Conservation (phyloP, 2,888 invertebrate genomes). For the Dorcus parallelipipedus region DNA sequence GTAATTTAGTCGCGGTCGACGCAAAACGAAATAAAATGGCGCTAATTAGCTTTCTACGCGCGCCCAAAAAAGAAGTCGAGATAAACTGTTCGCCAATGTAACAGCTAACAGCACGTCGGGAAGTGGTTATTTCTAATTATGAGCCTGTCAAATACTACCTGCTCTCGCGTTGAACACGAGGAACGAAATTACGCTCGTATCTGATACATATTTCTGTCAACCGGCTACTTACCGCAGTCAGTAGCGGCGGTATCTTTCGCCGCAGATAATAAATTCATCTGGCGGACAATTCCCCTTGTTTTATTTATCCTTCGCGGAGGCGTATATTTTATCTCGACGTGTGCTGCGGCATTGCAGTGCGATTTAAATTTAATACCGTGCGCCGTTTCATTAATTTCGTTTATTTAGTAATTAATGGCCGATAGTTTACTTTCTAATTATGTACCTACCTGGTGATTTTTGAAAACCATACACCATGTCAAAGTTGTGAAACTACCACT, state of each 20-base stretch:
- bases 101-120: neutral
- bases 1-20: too few relatives aligned
- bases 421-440: too few relatives aligned
- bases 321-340: neutral
- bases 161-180: constrained; percentile 13
- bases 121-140: constrained; percentile 19
- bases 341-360: neutral
- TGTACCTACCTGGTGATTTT: too few relatives aligned
- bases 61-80: neutral
- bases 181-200: constrained; percentile 11
- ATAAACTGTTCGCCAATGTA: neutral
- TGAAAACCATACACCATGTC: too few relatives aligned
- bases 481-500: too few relatives aligned
- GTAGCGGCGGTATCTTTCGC: constrained; percentile 18
- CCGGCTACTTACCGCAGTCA: constrained; percentile 16
- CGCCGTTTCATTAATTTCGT: neutral
- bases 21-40: too few relatives aligned
- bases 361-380: neutral
- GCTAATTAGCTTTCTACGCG: neutral
- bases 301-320: constrained; percentile 12
- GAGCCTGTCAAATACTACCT: constrained; percentile 19
- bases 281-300: constrained; percentile 14
- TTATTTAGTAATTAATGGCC: too few relatives aligned
- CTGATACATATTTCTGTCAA: constrained; percentile 20
- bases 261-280: constrained; percentile 18